Evolutionary conservation across 1,140 invertebrate genomes (phyloP).

Genomic region (Ceratina calcarata): DNA sequence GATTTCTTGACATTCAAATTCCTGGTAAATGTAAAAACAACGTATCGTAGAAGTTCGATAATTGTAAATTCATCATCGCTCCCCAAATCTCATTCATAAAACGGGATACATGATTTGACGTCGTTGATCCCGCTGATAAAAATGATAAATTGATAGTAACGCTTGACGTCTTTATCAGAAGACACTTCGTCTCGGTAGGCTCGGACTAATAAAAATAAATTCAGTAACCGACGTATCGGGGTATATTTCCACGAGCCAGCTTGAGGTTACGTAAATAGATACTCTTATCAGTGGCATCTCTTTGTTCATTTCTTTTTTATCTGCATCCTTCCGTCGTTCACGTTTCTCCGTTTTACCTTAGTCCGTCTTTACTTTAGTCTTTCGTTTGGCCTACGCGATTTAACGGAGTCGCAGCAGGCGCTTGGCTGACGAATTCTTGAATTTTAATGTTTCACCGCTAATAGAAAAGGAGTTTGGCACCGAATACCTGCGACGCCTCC

Average conservation of each 20-base stretch:
- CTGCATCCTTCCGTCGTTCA: background rate
- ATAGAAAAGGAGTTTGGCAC: too few species aligned
- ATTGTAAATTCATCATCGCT: too few species aligned
- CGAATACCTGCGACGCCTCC: too few species aligned
- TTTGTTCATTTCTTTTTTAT: constrained; percentile 6
- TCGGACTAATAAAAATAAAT: constrained; percentile 3
- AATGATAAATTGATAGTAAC: constrained; percentile 20
- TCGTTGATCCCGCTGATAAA: constrained; percentile 9
- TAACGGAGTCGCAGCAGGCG: background rate
- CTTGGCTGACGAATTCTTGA: background rate
- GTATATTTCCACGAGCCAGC: background rate
- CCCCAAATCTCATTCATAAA: too few species aligned
- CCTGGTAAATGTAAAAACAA: too few species aligned
- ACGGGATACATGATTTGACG: too few species aligned
- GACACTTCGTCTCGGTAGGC: background rate
- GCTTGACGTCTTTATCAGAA: constrained; percentile 13
- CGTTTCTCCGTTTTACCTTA: background rate
- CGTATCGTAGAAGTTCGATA: too few species aligned
- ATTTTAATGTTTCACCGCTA: background rate
- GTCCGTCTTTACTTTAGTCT: too few species aligned
- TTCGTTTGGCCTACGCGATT: background rate
- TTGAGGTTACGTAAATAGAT: background rate
- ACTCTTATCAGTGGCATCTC: constrained; percentile 7
- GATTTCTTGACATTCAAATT: too few species aligned
- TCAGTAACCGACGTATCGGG: constrained; percentile 5